A percentile compares a stretch with the other conserved stretches of the same genome.
phyloP scores from a whole-genome alignment of 2,113 vertebrate genomes.

The Okapia johnstoni region DNA sequence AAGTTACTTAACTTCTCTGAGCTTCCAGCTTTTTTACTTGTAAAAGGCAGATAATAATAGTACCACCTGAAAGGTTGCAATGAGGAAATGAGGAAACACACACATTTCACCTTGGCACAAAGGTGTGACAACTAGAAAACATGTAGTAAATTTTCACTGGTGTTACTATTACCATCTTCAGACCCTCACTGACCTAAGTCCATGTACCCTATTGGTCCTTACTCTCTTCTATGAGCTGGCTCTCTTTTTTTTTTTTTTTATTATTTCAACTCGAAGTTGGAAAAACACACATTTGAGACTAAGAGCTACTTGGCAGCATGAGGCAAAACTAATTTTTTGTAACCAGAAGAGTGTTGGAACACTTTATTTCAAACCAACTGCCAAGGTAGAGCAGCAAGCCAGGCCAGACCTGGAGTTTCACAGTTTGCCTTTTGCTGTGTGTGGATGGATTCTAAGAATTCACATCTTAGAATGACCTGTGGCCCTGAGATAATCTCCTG shows the following conservation, averaged over 20 bases:
- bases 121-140: background rate
- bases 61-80: background rate
- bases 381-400: background rate
- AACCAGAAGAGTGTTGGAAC: background rate
- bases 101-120: background rate
- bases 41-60: background rate
- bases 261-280: background rate
- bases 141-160: fast-evolving
- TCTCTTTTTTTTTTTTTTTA: background rate
- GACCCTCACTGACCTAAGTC: background rate
- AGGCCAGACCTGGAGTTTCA: background rate
- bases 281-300: background rate
- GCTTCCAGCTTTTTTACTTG: background rate
- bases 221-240: background rate
- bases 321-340: background rate
- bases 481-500: background rate
- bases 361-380: background rate
- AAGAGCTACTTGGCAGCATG: background rate
- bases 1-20: background rate
- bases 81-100: background rate
- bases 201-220: no score
- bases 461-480: background rate
- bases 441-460: background rate
- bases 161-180: background rate
- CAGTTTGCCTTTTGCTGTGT: background rate